Percentiles rank a stretch among this genome's conserved stretches.
These are phyloP conservation scores for Tillus elongatus DNA, from an alignment of 2,888 invertebrate species.

Conservation along the genomic window DNA sequence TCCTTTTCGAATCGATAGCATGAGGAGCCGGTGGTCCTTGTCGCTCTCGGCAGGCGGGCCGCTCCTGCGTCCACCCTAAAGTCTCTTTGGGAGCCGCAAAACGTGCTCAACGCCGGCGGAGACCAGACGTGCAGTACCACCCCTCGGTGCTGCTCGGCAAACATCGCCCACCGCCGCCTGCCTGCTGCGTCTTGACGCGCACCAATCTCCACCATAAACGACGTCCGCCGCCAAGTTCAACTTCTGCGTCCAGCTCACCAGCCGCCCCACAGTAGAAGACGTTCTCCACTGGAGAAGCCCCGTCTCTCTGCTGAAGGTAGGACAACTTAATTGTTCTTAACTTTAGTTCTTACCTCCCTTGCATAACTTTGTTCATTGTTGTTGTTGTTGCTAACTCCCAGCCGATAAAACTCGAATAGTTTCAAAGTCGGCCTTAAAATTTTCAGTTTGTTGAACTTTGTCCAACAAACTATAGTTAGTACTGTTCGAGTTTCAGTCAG, in stretches of 20 bases:
- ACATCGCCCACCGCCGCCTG: constrained; percentile 22
- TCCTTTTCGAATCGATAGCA: constrained; percentile 1
- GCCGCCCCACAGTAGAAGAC: constrained; percentile 15
- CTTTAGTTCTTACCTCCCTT: too few relatives aligned
- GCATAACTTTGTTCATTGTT: constrained; percentile 19
- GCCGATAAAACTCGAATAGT: constrained; percentile 21
- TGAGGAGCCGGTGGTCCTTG: constrained; percentile 32
- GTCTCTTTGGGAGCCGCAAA: constrained; percentile 38
- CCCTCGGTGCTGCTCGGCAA: constrained; percentile 33
- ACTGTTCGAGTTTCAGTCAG: constrained; percentile 16
- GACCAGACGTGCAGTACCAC: constrained; percentile 40
- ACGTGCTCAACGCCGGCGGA: constrained; percentile 48
- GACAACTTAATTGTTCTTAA: too few relatives aligned
- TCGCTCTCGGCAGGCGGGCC: constrained; percentile 35
- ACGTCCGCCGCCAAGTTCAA: constrained; percentile 27
- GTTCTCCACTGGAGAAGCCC: constrained; percentile 20
- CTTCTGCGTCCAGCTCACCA: constrained; percentile 25
- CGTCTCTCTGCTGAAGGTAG: constrained; percentile 30
- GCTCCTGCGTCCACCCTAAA: constrained; percentile 39
- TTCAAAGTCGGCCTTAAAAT: constrained; percentile 22
- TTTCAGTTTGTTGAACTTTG: constrained; percentile 18
- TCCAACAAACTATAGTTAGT: constrained; percentile 18
- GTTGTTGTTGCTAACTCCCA: constrained; percentile 9
- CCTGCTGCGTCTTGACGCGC: constrained; percentile 20
- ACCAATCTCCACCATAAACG: too few relatives aligned